phyloP scores from a whole-genome alignment of 2,113 vertebrate genomes.

The Cyphomyrus discorhynchus region DNA sequence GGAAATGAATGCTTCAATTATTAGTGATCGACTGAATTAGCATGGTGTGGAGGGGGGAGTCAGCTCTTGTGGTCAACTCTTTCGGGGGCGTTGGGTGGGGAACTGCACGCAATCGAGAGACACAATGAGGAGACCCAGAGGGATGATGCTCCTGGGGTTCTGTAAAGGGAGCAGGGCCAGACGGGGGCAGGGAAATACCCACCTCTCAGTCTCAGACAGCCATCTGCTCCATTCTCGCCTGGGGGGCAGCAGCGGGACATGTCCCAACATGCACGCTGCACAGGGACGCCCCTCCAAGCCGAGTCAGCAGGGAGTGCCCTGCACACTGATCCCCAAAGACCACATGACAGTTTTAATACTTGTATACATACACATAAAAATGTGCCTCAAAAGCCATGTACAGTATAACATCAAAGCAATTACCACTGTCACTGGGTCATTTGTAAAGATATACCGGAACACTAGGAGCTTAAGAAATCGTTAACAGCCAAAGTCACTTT shows the following conservation, averaged over 20 bases:
- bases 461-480: background rate
- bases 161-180: background rate
- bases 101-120: background rate
- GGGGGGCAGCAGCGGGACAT: background rate
- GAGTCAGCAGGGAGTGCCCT: background rate
- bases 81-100: conserved; percentile 2
- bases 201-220: background rate
- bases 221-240: conserved; percentile 11
- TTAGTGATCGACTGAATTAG: background rate
- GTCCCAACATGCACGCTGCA: background rate
- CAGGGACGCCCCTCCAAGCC: background rate
- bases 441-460: background rate
- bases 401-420: background rate
- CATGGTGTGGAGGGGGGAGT: background rate
- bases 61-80: background rate
- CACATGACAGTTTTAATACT: background rate
- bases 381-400: background rate
- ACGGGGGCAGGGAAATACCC: background rate
- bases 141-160: background rate
- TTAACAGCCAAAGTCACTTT: background rate
- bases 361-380: background rate
- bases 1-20: background rate
- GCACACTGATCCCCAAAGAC: background rate
- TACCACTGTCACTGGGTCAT: background rate
- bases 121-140: background rate